Evolutionary conservation across 53 echinoderm and acorn worm genomes (phyloP).

Genomic region (Paracentrotus lividus): DNA sequence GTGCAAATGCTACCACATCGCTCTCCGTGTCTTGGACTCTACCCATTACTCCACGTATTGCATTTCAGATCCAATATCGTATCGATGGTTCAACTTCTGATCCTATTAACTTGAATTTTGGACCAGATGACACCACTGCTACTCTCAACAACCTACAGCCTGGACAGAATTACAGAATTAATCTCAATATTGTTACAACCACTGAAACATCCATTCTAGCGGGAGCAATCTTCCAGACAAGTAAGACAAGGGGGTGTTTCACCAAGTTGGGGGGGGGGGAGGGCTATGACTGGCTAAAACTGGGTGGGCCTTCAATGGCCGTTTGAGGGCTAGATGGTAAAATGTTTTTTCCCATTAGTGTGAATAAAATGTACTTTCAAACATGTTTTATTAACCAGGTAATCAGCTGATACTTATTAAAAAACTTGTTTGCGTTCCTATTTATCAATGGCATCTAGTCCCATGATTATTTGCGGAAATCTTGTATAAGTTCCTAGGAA

Average conservation of each 20-base stretch:
- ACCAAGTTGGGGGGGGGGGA: too few species aligned
- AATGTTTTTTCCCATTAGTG: too few species aligned
- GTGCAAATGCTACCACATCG: background rate
- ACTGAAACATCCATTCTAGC: background rate
- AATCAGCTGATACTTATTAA: too few species aligned
- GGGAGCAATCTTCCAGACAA: conserved; percentile 17
- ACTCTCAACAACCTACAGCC: background rate
- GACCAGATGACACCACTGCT: background rate
- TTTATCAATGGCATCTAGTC: too few species aligned
- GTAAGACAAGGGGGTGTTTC: conserved; percentile 32
- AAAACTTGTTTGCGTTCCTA: too few species aligned
- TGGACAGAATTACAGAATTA: conserved; percentile 15
- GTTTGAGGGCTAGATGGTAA: too few species aligned
- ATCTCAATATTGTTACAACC: background rate
- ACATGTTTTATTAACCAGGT: too few species aligned
- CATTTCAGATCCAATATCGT: background rate
- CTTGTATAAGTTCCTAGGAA: too few species aligned
- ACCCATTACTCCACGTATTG: background rate
- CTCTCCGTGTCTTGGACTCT: background rate
- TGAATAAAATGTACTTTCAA: too few species aligned
- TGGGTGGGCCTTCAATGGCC: too few species aligned
- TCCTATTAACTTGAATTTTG: background rate
- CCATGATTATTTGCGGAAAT: too few species aligned
- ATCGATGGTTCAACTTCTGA: background rate
- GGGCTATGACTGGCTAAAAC: too few species aligned